phyloP scores from a whole-genome alignment of 2,797 vertebrate genomes.

The Rhynchonycteris naso region DNA sequence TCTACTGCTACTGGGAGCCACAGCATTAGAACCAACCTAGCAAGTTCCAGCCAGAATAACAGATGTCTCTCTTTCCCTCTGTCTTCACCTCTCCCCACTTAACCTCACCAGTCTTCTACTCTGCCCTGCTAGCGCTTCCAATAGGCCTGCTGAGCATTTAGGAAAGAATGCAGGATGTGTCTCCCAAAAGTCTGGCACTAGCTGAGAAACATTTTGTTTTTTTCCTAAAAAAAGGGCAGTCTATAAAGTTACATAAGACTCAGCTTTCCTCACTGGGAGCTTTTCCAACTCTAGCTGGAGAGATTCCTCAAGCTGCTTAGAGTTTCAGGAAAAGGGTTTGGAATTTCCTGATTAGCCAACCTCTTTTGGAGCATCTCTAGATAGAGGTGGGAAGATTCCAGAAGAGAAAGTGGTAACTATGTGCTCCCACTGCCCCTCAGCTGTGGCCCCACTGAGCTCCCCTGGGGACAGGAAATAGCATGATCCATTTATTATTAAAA shows the following conservation, averaged over 20 bases:
- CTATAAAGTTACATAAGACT: conserved; percentile 73
- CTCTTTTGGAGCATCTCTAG: not conserved
- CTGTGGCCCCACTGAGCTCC: conserved; percentile 8
- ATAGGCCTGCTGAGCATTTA: conserved; percentile 54
- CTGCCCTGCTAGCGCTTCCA: conserved; percentile 11
- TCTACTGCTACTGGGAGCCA: not conserved
- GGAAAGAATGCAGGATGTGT: conserved; percentile 74
- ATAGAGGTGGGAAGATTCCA: not conserved
- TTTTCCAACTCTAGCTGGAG: conserved; percentile 56
- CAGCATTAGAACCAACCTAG: not conserved
- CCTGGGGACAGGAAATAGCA: conserved; percentile 47
- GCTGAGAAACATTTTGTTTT: conserved; percentile 68
- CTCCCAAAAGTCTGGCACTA: conserved; percentile 50
- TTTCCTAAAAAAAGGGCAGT: conserved; percentile 69
- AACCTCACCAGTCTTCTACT: not conserved
- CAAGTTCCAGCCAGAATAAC: conserved; percentile 5
- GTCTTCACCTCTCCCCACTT: not conserved
- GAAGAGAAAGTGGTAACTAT: not conserved
- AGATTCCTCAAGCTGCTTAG: conserved; percentile 60
- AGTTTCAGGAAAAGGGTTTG: conserved; percentile 69
- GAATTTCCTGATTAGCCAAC: conserved; percentile 64
- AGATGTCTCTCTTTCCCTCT: not conserved
- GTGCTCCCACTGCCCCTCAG: not conserved
- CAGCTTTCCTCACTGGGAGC: conserved; percentile 16
- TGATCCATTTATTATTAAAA: conserved; percentile 41